These are phyloP conservation scores for Coregonus suidteri DNA, from an alignment of 2,797 vertebrate genomes.

Conservation along the genomic window DNA sequence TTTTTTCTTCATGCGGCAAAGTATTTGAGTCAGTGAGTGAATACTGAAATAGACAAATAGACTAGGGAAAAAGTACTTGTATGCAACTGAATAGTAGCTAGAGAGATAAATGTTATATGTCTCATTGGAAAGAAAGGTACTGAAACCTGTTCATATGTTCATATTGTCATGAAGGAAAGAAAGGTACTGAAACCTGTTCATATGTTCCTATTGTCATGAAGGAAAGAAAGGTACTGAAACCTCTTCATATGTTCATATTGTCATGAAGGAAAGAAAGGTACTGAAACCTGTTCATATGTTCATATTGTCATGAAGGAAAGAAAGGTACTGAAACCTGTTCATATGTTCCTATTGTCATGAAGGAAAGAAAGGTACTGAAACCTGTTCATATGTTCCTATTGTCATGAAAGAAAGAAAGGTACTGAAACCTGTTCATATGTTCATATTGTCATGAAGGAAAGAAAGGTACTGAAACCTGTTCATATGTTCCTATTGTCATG, in stretches of 20 bases:
- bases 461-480: background rate
- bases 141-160: background rate
- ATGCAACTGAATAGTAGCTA: background rate
- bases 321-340: too few relatives aligned
- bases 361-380: background rate
- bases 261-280: background rate
- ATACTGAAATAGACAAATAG: background rate
- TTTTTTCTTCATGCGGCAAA: background rate
- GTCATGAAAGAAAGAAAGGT: background rate
- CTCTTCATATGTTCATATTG: background rate
- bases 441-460: background rate
- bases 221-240: background rate
- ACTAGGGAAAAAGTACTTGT: background rate
- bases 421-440: background rate
- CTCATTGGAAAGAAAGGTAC: background rate
- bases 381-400: background rate
- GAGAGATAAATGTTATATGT: background rate
- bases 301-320: background rate
- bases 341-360: background rate
- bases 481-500: too few relatives aligned
- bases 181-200: too few relatives aligned
- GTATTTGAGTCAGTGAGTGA: constrained; percentile 1
- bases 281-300: background rate
- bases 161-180: background rate
- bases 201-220: background rate